Evolutionary conservation across 2,797 vertebrate species (phyloP).

Genomic region (Sebastes flavidus): DNA sequence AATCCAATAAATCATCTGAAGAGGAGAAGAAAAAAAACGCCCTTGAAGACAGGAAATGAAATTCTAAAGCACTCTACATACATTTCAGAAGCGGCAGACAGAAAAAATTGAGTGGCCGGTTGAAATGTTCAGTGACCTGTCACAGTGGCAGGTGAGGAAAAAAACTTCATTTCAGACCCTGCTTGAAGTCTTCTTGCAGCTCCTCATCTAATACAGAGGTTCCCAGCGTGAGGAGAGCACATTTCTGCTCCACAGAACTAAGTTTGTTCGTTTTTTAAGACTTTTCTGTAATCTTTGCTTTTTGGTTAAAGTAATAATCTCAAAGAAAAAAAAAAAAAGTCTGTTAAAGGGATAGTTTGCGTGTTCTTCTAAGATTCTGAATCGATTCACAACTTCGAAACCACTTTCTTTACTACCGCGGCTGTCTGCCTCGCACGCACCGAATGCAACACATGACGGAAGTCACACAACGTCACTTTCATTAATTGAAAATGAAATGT

Average conservation of each 20-base stretch:
- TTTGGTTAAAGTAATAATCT: neutral
- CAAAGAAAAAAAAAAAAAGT: too few species aligned
- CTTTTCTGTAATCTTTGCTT: neutral
- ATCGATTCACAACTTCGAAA: neutral
- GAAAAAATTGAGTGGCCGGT: too few species aligned
- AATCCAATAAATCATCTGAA: conserved; percentile 3
- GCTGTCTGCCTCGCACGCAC: too few species aligned
- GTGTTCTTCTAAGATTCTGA: neutral
- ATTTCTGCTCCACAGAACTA: neutral
- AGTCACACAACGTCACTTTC: neutral
- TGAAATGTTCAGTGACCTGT: too few species aligned
- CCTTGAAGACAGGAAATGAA: too few species aligned
- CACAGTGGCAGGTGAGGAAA: too few species aligned
- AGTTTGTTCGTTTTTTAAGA: neutral
- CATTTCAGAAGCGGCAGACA: too few species aligned
- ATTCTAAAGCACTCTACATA: too few species aligned
- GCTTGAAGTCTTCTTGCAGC: neutral
- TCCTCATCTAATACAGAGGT: neutral
- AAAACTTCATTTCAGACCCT: too few species aligned
- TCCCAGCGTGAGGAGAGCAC: neutral
- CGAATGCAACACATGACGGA: too few species aligned
- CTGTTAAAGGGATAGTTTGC: neutral
- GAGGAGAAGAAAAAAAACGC: neutral
- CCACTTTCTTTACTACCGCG: neutral
- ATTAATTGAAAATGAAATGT: neutral